Conservation (phyloP, 2,113 vertebrate genomes). For the Poicephalus gulielmi region DNA sequence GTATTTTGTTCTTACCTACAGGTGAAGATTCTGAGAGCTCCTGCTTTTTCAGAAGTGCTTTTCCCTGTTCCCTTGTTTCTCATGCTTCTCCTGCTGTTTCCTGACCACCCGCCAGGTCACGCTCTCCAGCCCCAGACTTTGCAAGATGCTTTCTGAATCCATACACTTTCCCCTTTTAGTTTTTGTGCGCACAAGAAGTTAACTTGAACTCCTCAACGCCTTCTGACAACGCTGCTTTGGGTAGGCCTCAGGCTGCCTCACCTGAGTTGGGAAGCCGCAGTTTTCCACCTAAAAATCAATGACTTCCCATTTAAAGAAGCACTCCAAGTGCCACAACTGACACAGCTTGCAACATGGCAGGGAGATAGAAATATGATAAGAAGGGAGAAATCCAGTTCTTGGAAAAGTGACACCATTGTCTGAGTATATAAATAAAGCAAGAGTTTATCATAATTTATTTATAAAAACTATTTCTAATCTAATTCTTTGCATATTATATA, state of each 20-base stretch:
- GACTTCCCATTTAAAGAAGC: neutral
- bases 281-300: neutral
- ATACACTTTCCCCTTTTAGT: neutral
- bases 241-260: neutral
- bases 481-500: conserved; percentile 66
- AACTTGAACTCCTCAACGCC: neutral
- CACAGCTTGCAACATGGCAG: neutral
- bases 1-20: neutral
- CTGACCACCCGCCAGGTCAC: neutral
- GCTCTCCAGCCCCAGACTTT: neutral
- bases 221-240: neutral
- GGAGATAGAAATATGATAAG: neutral
- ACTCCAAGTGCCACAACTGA: neutral
- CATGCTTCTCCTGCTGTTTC: neutral
- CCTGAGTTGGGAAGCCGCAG: neutral
- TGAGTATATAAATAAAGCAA: conserved; percentile 63
- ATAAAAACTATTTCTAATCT: conserved; percentile 73
- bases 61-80: neutral
- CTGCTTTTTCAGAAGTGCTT: neutral
- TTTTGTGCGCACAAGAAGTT: neutral
- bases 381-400: neutral
- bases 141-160: neutral
- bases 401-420: conserved; percentile 15
- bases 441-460: conserved; percentile 73
- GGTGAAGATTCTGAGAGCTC: neutral